Base-by-base conservation (phyloP, 2,113 vertebrate genomes). In the Larimichthys polyactis region DNA sequence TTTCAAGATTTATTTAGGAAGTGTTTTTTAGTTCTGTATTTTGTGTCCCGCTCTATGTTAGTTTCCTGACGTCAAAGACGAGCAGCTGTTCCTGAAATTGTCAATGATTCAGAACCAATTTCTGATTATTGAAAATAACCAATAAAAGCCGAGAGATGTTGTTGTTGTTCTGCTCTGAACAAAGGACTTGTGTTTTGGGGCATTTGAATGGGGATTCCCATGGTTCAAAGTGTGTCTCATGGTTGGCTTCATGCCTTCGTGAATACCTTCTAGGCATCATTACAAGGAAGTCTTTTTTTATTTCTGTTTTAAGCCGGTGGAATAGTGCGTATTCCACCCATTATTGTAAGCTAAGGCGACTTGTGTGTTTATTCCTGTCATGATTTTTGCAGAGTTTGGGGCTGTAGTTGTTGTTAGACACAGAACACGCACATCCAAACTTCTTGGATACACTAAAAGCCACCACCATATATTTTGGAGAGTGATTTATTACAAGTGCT, bases 401-500 rank as follows among this genome's bases (percentile, higher is more conserved):
- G n/a, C 70, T 64, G 32, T 20, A 57, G 59, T 87, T 79, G 74
- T 83, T 81, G 78, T 75, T 65, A 49, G 58, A 77, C 14, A 27
- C 70, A 43, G 24, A 16, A 1, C 55, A 5, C 32, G 19, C 14
- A 69, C 19, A 22, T 64, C 46, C 58, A 76, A 19, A 55, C 48
- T 52, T 73, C 59, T 44, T 46, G 52, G 64, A 29, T 20, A 20
- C n/a, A 12, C 46, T 27, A 55, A 70, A 80, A 85, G 48, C 62
- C 77, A 67, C 76, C n/a, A 22, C 40, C 24, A 11, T 77, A 27
- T 88, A 63, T 85, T 84, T 90, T 77, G 40, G 20, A 17, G n/a
- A 63, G 55, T 75, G 83, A 89, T 88, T 86, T 84, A 89, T 81
- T 71, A 48, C 54, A 70, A 78, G 82, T 60, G 76, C 60, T 81